These are phyloP conservation scores for Sycon ciliatum DNA, from an alignment of 37 sponge, comb jelly and placozoan genomes.

Conservation along the genomic window DNA sequence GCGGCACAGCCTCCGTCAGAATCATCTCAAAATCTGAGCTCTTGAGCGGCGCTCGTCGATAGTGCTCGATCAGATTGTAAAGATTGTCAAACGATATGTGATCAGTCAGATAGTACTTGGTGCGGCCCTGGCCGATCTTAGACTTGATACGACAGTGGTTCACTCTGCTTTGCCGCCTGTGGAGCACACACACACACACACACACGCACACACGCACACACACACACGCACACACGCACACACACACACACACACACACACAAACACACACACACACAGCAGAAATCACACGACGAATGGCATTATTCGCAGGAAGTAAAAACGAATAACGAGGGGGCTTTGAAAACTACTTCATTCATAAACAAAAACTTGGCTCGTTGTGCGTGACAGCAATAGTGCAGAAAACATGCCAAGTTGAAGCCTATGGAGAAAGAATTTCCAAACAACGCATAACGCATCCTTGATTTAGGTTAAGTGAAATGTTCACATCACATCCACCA, in stretches of 20 bases:
- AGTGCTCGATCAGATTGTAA: conserved; percentile 71
- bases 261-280: neutral
- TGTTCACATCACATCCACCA: no score
- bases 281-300: neutral
- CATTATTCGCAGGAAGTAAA: neutral
- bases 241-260: neutral
- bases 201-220: neutral
- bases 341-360: no score
- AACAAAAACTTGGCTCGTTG: no score
- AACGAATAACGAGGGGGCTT: no score
- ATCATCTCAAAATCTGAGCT: conserved; percentile 73
- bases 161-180: conserved; percentile 46
- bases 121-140: conserved; percentile 52
- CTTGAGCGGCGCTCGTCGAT: conserved; percentile 65
- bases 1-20: conserved; percentile 57
- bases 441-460: no score
- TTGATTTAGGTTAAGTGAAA: no score
- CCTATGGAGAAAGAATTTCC: no score
- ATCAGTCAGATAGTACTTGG: conserved; percentile 77
- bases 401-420: no score
- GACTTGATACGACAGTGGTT: conserved; percentile 75
- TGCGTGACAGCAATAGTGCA: no score
- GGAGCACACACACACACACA: neutral
- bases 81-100: conserved; percentile 74
- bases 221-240: neutral